Base-by-base conservation (phyloP, 2,113 vertebrate genomes). In the Paramisgurnus dabryanus region DNA sequence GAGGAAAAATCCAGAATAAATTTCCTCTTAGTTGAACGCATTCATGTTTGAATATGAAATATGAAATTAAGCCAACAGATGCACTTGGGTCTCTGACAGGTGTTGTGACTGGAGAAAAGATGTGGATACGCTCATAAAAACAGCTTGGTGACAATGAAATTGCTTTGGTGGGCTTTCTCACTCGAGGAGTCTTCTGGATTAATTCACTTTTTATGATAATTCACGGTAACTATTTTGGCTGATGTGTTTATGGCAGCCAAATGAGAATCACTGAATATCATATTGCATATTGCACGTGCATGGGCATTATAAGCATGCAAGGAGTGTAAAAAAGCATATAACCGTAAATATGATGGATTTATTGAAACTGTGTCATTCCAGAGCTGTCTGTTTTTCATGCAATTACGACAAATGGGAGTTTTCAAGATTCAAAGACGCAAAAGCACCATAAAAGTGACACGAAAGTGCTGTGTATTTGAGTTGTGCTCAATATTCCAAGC, bases 31-130 rank as follows among this genome's bases (percentile, higher is more conserved):
- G 45, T 55, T 58, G 53, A 67, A 81, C 53, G 43, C 43, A 69
- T 68, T 81, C 61, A 68, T 76, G 64, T 47, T 40, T 55, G 69
- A 84, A 84, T 78, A 78, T 73, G 79, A 71, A 58, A 74, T 65
- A 66, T 78, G 18, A 74, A 68, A 71, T 9, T 34, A 22, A 47
- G 69, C 49, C 34, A 67, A 80, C 12, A 22, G 83, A 76, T 73
- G 50, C 53, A 34, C 83, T 84, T 68, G 34, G 78, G 11, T 72
- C 57, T 27, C 43, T 78, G 82, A 81, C 82, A 78, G 79, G 63
- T 78, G 82, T 70, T 76, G 68, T 78, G 82, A 78, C 74, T 67
- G 79, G 50, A 67, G 64, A 34, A 73, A 73, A 34, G 18, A 47
- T 40, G 69, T 58, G 15, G n/a, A 40, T 8, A 60, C 64, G 50